Base-by-base conservation (phyloP, 2,797 vertebrate genomes). In the Acropternis orthonyx region DNA sequence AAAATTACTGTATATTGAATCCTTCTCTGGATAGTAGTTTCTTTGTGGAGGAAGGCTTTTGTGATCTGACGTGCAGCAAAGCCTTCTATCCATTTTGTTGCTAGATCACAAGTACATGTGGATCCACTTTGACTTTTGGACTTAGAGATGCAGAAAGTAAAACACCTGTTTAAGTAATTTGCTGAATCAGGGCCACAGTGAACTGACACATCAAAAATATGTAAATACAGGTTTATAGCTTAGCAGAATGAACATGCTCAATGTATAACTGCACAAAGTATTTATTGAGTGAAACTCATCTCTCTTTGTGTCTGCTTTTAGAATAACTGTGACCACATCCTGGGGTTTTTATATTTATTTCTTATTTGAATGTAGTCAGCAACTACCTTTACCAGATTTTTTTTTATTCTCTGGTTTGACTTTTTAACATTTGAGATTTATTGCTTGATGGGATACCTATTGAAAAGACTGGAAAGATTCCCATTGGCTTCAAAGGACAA, bases 391-490 rank as follows among this genome's bases (percentile, higher is more conserved):
- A 86, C 66, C 16, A 75, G 39, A 81, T 84, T 84, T 62, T 7
- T 89, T 88, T 84, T 86, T 62, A 73, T 89, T 93, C 66, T 74
- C 76, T 0, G 1, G 52, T 73, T 91, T 89, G 92, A 96, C 91
- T 95, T 75, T 87, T 95, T 95, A 91, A 88, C 52, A 74, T 89
- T 74, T 71, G 48, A 93, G 74, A 82, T 94, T 67, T 95, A 94
- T 76, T 93, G 41, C 72, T 95, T 94, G 88, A 93, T 93, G 67
- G 71, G 41, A 89, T 93, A 92, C 78, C 65, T 94, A 92, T 68
- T 91, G 91, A 95, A 96, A 87, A 86, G 56, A 91, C 44, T 93
- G 94, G 80, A 95, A 93, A 91, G 68, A 89, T 87, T 96, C 78
- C 86, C 24, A 1, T 34, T 96, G 75, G 75, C 88, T 96, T 96